phyloP scores from a whole-genome alignment of 2,113 vertebrate genomes.

The Corvus moneduloides region DNA sequence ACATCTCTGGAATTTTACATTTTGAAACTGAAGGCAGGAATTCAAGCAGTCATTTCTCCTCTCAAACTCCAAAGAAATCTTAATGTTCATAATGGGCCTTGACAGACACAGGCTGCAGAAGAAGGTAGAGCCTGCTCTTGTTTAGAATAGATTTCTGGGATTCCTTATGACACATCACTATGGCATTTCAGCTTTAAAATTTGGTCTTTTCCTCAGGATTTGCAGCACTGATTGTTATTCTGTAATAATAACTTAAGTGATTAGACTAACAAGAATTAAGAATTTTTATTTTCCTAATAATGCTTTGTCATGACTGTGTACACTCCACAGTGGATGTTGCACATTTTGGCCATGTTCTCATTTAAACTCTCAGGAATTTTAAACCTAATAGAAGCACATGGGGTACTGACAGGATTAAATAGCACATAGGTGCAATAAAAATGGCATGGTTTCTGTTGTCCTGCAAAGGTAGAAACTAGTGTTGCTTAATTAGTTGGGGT shows the following conservation, averaged over 20 bases:
- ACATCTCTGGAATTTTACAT: background rate
- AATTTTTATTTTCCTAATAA: background rate
- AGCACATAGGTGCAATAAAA: background rate
- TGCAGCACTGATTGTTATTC: background rate
- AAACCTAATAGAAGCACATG: background rate
- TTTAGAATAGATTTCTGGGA: background rate
- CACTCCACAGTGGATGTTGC: background rate
- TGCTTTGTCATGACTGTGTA: background rate
- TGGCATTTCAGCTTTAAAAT: background rate
- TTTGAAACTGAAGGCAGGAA: background rate
- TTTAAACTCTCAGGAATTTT: background rate
- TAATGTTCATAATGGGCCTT: accelerated
- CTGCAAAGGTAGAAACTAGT: background rate
- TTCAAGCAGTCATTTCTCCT: background rate
- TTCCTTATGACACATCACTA: background rate
- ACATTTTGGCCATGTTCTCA: background rate
- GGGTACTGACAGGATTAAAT: background rate
- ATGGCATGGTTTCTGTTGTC: background rate
- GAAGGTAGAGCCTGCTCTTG: background rate
- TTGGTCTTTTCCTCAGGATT: background rate
- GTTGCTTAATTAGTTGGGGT: background rate
- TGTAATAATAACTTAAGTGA: background rate
- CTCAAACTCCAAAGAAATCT: background rate
- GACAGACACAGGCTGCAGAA: background rate
- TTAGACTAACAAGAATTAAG: background rate